Conservation (phyloP, 1,140 invertebrate genomes). For the Penaeus vannamei region DNA sequence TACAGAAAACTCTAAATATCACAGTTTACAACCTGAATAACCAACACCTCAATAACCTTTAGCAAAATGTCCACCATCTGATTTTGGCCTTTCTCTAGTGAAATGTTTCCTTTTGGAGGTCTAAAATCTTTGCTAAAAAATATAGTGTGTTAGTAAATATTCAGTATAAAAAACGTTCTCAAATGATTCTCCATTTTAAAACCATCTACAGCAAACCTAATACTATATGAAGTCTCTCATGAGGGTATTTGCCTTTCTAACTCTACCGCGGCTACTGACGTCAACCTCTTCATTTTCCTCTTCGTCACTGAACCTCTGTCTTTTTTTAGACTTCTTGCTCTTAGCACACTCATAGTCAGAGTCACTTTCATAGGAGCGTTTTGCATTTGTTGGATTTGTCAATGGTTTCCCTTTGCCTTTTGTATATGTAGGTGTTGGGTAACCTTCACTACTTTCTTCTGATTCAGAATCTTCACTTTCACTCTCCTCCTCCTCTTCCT, state of each 20-base stretch:
- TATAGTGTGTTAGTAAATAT: constrained; percentile 25
- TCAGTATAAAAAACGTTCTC: not conserved
- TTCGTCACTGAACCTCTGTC: constrained; percentile 45
- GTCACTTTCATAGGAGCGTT: constrained; percentile 42
- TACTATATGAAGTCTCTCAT: constrained; percentile 68
- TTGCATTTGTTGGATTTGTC: not conserved
- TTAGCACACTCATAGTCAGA: constrained; percentile 17
- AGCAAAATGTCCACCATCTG: not conserved
- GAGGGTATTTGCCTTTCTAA: constrained; percentile 66
- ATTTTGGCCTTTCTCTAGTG: not conserved
- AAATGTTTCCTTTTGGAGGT: not conserved
- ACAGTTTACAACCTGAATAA: constrained; percentile 58
- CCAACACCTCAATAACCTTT: constrained; percentile 29
- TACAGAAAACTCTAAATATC: constrained; percentile 43
- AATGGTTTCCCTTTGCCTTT: constrained; percentile 32
- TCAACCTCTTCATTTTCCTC: constrained; percentile 58
- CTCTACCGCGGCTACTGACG: constrained; percentile 67
- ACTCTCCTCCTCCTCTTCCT: not conserved
- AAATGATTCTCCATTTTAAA: not conserved
- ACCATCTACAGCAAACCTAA: constrained; percentile 41
- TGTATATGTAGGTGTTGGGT: not conserved
- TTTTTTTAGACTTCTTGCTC: constrained; percentile 34
- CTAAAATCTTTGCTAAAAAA: constrained; percentile 12
- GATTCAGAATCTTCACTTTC: constrained; percentile 35
- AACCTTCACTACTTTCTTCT: constrained; percentile 20